Conservation (phyloP, 2,797 vertebrate species). For the Ambastaia sidthimunki region DNA sequence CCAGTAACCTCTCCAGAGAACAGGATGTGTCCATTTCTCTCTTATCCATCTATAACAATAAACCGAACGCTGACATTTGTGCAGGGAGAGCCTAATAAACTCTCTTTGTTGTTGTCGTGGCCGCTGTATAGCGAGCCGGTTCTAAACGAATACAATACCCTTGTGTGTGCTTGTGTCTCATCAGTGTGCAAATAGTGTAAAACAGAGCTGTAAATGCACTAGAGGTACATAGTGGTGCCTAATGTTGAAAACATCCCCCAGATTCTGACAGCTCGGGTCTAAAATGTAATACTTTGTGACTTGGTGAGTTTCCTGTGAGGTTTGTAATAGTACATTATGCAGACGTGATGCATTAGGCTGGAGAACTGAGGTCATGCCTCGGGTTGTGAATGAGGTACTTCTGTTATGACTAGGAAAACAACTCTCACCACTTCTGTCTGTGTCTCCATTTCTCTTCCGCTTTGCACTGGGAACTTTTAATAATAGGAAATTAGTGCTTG, state of each 20-base stretch:
- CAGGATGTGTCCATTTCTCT: slow-evolving; percentile 52
- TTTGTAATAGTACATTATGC: slow-evolving; percentile 29
- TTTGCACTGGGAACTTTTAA: slow-evolving; percentile 20
- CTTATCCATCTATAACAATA: slow-evolving; percentile 57
- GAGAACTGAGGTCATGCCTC: slow-evolving; percentile 21
- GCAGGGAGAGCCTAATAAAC: slow-evolving; percentile 72
- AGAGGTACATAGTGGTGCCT: neutral
- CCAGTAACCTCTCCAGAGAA: slow-evolving; percentile 65
- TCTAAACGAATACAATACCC: slow-evolving; percentile 30
- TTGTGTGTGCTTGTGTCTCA: slow-evolving; percentile 17
- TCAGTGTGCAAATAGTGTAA: neutral
- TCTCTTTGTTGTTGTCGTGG: slow-evolving; percentile 69
- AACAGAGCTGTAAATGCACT: slow-evolving; percentile 8
- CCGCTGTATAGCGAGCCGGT: slow-evolving; percentile 58
- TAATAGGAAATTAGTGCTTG: slow-evolving; percentile 48
- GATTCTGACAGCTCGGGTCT: slow-evolving; percentile 22
- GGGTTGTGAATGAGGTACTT: slow-evolving; percentile 27
- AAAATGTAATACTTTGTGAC: slow-evolving; percentile 32
- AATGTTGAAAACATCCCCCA: slow-evolving; percentile 17
- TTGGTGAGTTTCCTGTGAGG: slow-evolving; percentile 33
- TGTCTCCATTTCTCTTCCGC: slow-evolving; percentile 23
- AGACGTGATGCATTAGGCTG: slow-evolving; percentile 29
- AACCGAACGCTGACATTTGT: slow-evolving; percentile 66
- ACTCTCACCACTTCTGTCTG: slow-evolving; percentile 19
- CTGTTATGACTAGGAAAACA: slow-evolving; percentile 34